Base-by-base conservation (phyloP, 2,797 vertebrate genomes). In the Adrianichthys oophorus region DNA sequence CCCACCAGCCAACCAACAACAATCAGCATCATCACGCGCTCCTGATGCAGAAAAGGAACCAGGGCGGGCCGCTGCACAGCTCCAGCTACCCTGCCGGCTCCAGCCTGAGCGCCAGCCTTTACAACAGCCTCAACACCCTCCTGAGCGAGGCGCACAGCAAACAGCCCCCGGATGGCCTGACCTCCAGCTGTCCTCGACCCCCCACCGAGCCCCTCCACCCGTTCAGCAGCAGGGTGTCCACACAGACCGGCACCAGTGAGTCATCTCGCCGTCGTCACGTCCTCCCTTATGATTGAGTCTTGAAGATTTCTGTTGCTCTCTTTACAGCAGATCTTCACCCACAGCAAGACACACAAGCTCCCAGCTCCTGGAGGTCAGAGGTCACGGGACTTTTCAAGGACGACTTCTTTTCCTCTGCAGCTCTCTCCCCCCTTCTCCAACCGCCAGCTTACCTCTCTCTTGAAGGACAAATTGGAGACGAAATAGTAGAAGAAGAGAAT, bases 401-500 rank as follows among this genome's bases (percentile, higher is more conserved):
- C 0, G 54, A 62, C 66, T 79, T 73, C 77, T 64, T 79, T 41
- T 65, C 77, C 12, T 85, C 88, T 1, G 77, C 82, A 24, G 84
- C 87, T 13, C 76, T 89, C 3, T 74, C 70, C 2, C 86, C 85
- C 0, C 85, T 88, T 24, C 83, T 89, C 0, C 75, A 81, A 1
- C 72, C 75, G 1, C 86, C 89, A 51, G 78, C 79, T 18, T 88
- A 86, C 65, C 85, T 82, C 48, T 76, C 85, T 44, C 87, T 90
- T 18, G 87, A 93, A 2, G 78, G 79, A 58, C 88, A 91, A 80
- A 74, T 75, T 24, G 85, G 82, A 69, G 90, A 90, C 40, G 90
- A 87, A 4, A n/a, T n/a, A n/a, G 85, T 61, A 56, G 82, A 70
- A 1, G 94, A 96, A 57, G 90, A 91, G 76, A 91, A 89, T 67